Evolutionary conservation across 2,113 vertebrate genomes (phyloP), one percentile per base, ranked within the genome.

Genomic region (Cyprinodon brontotheroides): DNA sequence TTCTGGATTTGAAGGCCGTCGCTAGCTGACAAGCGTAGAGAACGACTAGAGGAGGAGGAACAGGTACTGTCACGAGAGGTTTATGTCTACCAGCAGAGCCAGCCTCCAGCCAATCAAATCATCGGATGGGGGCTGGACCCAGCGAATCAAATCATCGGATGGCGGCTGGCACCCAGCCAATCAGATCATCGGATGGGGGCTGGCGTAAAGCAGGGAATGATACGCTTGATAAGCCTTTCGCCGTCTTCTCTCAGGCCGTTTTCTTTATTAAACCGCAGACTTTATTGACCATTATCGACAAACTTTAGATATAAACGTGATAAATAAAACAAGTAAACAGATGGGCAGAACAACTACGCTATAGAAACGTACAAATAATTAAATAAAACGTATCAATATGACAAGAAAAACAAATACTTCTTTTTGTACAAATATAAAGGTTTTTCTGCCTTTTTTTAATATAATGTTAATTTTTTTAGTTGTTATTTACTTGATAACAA

Each of bases 111-210:
- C 3, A 12, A 20, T n/a, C 61, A 11, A 45, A 11, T 63, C 81
- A 91, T 91, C 89, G 91, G 92, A 78, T 29, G 29, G 29, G 29
- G 29, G 29, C 29, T 29, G 29, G 29, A 29, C 29, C 92, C 77
- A 74, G 72, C 72, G 3, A 12, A 20, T n/a, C 61, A 11, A 45
- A 11, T 63, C 81, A 91, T 91, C 89, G 91, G 92, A 78, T 29
- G 29, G 29, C 29, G 29, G 70, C 72, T 89, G 76, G 7, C 92
- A 29, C 93, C 92, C 75, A 74, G 72, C 72, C 3, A 12, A 20
- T n/a, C 61, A 11, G 39, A 11, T 63, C 81, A 91, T 91, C 89
- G 91, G 92, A 78, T 29, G 29, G 29, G 29, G 29, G 29, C 29
- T 29, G 71, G 67, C 1, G 65, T 39, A 37, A 37, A 48, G 69